phyloP scores from a whole-genome alignment of 2,113 vertebrate genomes.

The Burhinus oedicnemus region DNA sequence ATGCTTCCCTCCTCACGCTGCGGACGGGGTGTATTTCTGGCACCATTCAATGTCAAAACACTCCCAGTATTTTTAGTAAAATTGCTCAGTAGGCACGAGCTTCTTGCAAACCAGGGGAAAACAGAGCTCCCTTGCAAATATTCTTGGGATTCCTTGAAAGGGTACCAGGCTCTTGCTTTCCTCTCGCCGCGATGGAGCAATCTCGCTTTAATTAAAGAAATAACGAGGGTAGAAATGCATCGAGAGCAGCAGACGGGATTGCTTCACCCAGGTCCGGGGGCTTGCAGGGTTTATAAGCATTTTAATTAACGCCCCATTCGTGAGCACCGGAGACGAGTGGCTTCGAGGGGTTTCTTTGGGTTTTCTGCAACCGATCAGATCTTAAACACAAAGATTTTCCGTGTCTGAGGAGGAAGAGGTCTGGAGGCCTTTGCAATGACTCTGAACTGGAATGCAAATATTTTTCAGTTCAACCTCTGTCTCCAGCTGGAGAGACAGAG shows the following conservation, averaged over 20 bases:
- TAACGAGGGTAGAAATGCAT: not conserved
- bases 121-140: constrained; percentile 5
- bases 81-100: not conserved
- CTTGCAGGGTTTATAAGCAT: fast-evolving
- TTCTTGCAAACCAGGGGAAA: not conserved
- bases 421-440: not conserved
- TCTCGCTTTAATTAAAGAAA: not conserved
- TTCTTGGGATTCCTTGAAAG: constrained; percentile 7
- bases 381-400: not conserved
- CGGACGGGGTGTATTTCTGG: not conserved
- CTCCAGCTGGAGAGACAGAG: not conserved
- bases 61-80: not conserved
- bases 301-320: fast-evolving
- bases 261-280: fast-evolving
- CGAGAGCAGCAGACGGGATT: not conserved
- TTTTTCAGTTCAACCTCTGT: not conserved
- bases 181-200: fast-evolving
- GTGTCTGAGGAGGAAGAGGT: not conserved
- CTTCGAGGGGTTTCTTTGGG: not conserved
- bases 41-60: constrained; percentile 9
- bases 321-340: not conserved
- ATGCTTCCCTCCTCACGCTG: not conserved
- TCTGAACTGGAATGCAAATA: not conserved
- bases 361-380: not conserved
- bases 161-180: not conserved